Evolutionary conservation across 2,797 vertebrate species (phyloP).

Genomic region (Notoglanidium macrostoma): DNA sequence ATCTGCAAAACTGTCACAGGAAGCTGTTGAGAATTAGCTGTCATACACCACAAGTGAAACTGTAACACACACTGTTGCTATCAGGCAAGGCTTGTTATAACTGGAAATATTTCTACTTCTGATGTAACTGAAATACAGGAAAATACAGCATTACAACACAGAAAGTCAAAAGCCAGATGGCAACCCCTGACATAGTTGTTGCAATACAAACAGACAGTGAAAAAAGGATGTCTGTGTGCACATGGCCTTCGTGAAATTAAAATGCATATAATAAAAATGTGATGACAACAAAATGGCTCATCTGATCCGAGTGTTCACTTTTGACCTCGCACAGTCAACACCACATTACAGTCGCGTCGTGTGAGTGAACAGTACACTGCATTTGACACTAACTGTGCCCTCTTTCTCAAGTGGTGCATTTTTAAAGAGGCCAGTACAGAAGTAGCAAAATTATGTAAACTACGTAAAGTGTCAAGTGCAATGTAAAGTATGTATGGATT

Average conservation of each 20-base stretch:
- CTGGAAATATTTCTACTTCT: not conserved
- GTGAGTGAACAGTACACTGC: not conserved
- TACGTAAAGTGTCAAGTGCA: slow-evolving; percentile 25
- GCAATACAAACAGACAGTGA: not conserved
- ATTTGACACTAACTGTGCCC: not conserved
- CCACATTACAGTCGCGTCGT: not conserved
- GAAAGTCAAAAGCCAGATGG: not conserved
- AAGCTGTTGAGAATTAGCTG: slow-evolving; percentile 13
- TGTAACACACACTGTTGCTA: not conserved
- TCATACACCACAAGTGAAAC: slow-evolving; percentile 1
- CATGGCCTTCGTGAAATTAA: not conserved
- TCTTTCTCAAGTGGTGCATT: slow-evolving; percentile 7
- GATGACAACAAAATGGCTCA: slow-evolving; percentile 24
- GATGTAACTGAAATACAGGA: slow-evolving; percentile 4
- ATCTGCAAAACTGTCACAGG: not conserved
- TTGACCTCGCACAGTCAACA: slow-evolving; percentile 29
- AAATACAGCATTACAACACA: slow-evolving; percentile 3
- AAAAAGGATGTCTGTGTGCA: slow-evolving; percentile 9
- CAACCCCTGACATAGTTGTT: not conserved
- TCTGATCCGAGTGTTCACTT: slow-evolving; percentile 3
- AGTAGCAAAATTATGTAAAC: not conserved
- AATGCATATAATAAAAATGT: slow-evolving; percentile 38
- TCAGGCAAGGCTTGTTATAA: not conserved
- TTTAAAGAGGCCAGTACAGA: slow-evolving; percentile 28
- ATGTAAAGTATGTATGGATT: slow-evolving; percentile 14